These are phyloP conservation scores for Porites lobata DNA, from an alignment of 92 coral and sea anemone species.

Conservation along the genomic window DNA sequence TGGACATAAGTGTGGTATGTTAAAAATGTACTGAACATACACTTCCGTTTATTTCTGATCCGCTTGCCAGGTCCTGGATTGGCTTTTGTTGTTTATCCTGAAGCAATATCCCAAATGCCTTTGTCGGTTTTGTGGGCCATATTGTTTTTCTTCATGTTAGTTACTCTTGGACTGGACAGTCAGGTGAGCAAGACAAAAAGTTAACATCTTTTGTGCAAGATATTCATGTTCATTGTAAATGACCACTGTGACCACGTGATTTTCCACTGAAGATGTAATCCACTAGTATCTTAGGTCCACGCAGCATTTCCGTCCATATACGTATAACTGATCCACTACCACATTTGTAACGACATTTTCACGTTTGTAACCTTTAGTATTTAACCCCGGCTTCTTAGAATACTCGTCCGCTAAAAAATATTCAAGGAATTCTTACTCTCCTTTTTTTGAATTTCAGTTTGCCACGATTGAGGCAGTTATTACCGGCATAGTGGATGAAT, in stretches of 20 bases:
- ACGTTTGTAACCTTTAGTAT: no score
- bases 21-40: no score
- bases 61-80: conserved; percentile 75
- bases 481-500: conserved; percentile 85
- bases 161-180: conserved; percentile 69
- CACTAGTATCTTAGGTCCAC: no score
- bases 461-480: conserved; percentile 85
- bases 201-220: no score
- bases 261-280: not conserved
- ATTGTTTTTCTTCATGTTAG: conserved; percentile 74
- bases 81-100: conserved; percentile 80
- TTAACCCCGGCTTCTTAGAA: no score
- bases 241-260: not conserved
- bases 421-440: not conserved
- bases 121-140: conserved; percentile 77
- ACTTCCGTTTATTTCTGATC: no score
- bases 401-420: no score
- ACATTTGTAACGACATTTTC: no score
- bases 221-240: no score
- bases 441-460: conserved; percentile 55
- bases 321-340: no score
- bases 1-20: no score
- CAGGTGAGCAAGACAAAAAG: conserved; percentile 23
- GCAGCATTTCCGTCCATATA: no score
- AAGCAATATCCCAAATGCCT: conserved; percentile 84